These are phyloP conservation scores for Yoshiicerus persimilis DNA, from an alignment of 1,140 invertebrate genomes.

Conservation along the genomic window DNA sequence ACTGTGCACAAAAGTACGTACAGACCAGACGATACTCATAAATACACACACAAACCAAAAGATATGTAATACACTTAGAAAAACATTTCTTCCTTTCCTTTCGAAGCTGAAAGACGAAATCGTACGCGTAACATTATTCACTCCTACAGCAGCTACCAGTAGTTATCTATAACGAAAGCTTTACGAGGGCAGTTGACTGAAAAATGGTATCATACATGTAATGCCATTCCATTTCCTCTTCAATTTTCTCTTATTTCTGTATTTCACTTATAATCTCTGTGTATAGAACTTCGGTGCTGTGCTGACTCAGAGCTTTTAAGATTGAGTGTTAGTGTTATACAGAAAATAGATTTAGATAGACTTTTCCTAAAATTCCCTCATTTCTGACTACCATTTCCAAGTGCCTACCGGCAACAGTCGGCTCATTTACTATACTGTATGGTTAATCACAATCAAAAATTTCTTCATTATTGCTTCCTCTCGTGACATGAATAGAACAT, in stretches of 20 bases:
- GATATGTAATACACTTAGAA: background rate
- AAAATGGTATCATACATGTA: background rate
- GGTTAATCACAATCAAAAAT: too few relatives aligned
- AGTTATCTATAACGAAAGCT: background rate
- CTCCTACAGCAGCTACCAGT: background rate
- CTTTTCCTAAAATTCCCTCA: background rate
- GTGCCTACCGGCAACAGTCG: too few relatives aligned
- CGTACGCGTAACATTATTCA: background rate
- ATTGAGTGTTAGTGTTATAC: too few relatives aligned
- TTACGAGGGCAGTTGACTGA: background rate
- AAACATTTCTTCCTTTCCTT: background rate
- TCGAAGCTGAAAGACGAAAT: background rate
- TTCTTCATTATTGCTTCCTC: too few relatives aligned
- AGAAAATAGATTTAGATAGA: background rate
- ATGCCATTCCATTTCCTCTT: slow-evolving; percentile 12
- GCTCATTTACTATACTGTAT: too few relatives aligned
- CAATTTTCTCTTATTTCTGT: background rate
- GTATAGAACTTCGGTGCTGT: background rate
- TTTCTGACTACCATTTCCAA: too few relatives aligned
- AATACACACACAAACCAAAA: background rate
- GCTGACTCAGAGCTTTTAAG: background rate
- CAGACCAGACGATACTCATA: background rate
- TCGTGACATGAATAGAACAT: too few relatives aligned
- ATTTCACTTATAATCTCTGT: background rate
- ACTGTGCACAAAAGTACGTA: background rate